Evolutionary conservation across 2,888 invertebrate species (phyloP), one percentile per base, ranked within the genome.

Genomic region (Galerucella pusilla): DNA sequence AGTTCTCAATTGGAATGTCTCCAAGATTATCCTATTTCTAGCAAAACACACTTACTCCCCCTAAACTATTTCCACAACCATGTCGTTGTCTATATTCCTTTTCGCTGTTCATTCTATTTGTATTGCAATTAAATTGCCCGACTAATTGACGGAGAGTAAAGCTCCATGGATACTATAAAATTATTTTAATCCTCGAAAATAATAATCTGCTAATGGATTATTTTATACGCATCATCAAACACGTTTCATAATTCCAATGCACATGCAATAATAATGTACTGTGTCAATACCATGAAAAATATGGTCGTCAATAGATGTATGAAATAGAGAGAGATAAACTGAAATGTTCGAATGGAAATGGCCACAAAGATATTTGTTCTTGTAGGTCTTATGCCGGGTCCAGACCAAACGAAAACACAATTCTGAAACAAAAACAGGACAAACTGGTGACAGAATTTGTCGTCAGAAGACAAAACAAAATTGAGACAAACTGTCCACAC

Each of bases 171-270:
- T 57, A 16, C n/a, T 20, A 57, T 57, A 57, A 57, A 57, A 57
- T 57, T 16, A 57, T 57, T 57, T 57, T 57, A 57, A 57, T 57
- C 57, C 20, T 20, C 16, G 57, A 4, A 57, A 57, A 57, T 57
- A 16, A 57, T 20, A 57, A 9, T 57, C 5, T 9, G 20, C 57
- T 20, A 57, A 57, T 57, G 57, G 16, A 57, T 57, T 16, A 57
- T 57, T 57, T 20, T 16, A 57, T 20, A 20, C 20, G 20, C 16
- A 6, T 20, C 10, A 10, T 57, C 20, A 57, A 16, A 57, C 10
- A 20, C 57, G 57, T 16, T 57, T 57, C 2, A 16, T 16, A 6
- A 54, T 57, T 57, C 9, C 9, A 20, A 20, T 57, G 20, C 20
- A 57, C 2, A 16, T 20, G 16, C 16, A 20, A 11, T 57, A 20